phyloP scores from a whole-genome alignment of 92 coral and sea anemone genomes.

The Meandrina meandrites region DNA sequence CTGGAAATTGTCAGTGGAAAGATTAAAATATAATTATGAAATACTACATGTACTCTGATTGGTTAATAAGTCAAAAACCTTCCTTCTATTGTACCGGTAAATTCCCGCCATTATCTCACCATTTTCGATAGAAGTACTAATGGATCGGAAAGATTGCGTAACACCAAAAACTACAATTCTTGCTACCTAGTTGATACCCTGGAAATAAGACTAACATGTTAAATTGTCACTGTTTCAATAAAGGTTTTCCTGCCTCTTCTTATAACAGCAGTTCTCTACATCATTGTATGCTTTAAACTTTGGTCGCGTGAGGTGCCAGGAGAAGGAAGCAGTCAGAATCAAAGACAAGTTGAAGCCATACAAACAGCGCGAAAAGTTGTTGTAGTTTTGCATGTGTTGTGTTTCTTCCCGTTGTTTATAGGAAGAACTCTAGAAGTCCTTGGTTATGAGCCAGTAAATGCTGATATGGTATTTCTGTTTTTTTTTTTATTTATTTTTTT shows the following conservation, averaged over 20 bases:
- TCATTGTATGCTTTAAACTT: not conserved
- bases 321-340: conserved; percentile 32
- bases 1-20: not conserved
- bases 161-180: too few relatives aligned
- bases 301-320: conserved; percentile 35
- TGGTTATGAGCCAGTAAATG: too few relatives aligned
- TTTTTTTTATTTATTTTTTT: not conserved
- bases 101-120: too few relatives aligned
- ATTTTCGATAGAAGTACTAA: too few relatives aligned
- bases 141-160: too few relatives aligned
- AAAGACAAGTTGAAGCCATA: conserved; percentile 35
- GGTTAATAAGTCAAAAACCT: too few relatives aligned
- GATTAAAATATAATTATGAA: not conserved
- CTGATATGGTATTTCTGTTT: too few relatives aligned
- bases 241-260: not conserved
- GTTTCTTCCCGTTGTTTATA: not conserved
- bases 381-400: conserved; percentile 2
- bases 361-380: conserved; percentile 22
- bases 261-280: not conserved
- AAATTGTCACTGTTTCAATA: not conserved
- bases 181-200: too few relatives aligned
- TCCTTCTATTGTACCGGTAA: too few relatives aligned
- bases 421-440: too few relatives aligned
- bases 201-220: too few relatives aligned
- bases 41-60: too few relatives aligned